Conservation (phyloP, 2,888 invertebrate species). For the Tenthredo mesomela region DNA sequence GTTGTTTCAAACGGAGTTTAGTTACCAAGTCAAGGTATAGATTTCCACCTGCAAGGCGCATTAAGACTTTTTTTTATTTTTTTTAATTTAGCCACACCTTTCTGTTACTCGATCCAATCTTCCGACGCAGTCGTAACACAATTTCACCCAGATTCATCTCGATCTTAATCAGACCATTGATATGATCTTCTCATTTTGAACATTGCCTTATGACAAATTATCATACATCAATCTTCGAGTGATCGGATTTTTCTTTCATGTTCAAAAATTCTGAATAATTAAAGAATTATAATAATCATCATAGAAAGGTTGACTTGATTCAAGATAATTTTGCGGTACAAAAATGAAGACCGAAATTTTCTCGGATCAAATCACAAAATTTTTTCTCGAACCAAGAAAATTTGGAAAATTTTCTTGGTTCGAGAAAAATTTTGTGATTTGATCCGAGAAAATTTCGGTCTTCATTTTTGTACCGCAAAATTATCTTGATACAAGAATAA, state of each 20-base stretch:
- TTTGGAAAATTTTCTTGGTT: too few relatives aligned
- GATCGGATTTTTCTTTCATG: neutral
- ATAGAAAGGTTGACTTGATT: too few relatives aligned
- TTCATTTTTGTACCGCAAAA: too few relatives aligned
- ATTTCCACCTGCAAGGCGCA: slow-evolving; percentile 16
- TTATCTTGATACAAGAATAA: too few relatives aligned
- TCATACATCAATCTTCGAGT: neutral
- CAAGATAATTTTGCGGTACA: too few relatives aligned
- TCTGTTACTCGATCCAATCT: slow-evolving; percentile 9
- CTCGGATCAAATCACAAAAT: too few relatives aligned
- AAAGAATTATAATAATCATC: neutral
- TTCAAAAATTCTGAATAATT: neutral
- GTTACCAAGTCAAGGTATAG: slow-evolving; percentile 4
- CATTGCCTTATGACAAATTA: neutral
- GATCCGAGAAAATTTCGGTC: too few relatives aligned
- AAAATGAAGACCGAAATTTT: too few relatives aligned
- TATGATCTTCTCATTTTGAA: neutral
- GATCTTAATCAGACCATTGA: too few relatives aligned
- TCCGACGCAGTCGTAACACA: neutral
- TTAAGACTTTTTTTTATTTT: neutral
- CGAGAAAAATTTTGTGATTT: too few relatives aligned
- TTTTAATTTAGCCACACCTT: neutral
- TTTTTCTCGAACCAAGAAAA: too few relatives aligned
- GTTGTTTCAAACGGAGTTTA: neutral
- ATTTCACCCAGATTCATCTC: neutral